These are phyloP conservation scores for Ylistrum balloti DNA, from an alignment of 1,140 invertebrate species.

Conservation along the genomic window DNA sequence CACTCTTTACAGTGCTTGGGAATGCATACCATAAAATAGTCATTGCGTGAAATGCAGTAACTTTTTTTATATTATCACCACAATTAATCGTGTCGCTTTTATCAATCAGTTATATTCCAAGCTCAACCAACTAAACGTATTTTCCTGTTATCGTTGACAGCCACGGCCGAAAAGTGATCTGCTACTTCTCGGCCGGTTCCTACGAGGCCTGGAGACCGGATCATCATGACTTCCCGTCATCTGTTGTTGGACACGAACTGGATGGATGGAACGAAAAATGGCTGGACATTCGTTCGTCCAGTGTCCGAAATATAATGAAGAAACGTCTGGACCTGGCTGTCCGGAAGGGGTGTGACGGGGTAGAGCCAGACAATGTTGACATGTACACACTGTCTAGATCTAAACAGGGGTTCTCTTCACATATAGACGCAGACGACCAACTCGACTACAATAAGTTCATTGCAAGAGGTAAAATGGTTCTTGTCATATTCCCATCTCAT, in stretches of 20 bases:
- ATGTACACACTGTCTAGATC: conserved; percentile 51
- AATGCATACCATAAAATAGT: no score
- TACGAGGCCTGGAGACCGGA: conserved; percentile 68
- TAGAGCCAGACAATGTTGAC: conserved; percentile 73
- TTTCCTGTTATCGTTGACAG: conserved; percentile 61
- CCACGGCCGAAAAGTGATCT: conserved; percentile 67
- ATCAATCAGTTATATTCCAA: no score
- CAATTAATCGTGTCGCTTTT: no score
- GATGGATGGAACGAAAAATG: conserved; percentile 67
- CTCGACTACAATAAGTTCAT: conserved; percentile 69
- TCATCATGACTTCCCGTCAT: conserved; percentile 60
- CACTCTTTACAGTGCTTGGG: no score
- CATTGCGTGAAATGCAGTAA: no score
- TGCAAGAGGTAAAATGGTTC: conserved; percentile 49
- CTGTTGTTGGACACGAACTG: conserved; percentile 62
- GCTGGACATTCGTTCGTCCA: conserved; percentile 65
- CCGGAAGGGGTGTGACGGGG: conserved; percentile 66
- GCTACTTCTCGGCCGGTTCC: conserved; percentile 74
- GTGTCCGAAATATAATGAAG: conserved; percentile 56
- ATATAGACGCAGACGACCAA: conserved; percentile 61
- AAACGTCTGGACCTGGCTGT: conserved; percentile 63
- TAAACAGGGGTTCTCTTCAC: conserved; percentile 10
- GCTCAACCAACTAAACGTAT: no score
- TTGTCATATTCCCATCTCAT: not conserved
- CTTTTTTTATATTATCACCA: no score